Percentiles rank a stretch among this genome's conserved stretches.
These are phyloP conservation scores for Acromyrmex heyeri DNA, from an alignment of 1,140 invertebrate genomes.

Conservation along the genomic window DNA sequence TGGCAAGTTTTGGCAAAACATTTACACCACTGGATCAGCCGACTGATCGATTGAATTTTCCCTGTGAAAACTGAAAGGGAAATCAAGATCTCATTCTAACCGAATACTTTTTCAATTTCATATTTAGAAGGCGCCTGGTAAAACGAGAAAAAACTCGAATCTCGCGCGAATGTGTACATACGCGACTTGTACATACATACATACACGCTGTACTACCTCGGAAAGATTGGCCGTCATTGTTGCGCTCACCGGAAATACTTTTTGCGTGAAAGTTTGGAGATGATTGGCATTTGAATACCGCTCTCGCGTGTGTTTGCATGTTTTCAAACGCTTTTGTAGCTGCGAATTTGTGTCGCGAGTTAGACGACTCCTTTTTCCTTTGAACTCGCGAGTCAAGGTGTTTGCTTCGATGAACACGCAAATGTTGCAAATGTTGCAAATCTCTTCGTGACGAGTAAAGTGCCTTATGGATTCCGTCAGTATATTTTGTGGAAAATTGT, in stretches of 20 bases:
- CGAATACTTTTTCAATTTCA: neutral
- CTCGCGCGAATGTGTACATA: neutral
- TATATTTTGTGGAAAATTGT: neutral
- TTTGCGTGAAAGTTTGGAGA: conserved; percentile 33
- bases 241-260: conserved; percentile 3
- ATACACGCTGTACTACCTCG: neutral
- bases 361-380: conserved; percentile 30
- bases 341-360: conserved; percentile 9
- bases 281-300: conserved; percentile 42
- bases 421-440: conserved; percentile 1
- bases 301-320: neutral
- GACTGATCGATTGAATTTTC: neutral
- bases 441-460: neutral
- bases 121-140: neutral
- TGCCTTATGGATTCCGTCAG: neutral
- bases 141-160: neutral
- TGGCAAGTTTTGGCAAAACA: conserved; percentile 36
- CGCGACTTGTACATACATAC: neutral
- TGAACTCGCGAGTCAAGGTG: neutral
- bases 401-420: neutral
- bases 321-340: conserved; percentile 13
- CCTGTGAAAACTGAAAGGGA: conserved; percentile 23
- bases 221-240: conserved; percentile 40
- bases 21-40: conserved; percentile 1
- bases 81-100: neutral